A percentile compares a stretch with the other conserved stretches of the same genome.
Evolutionary conservation across 2,113 vertebrate species (phyloP).

Genomic region (Lathamus discolor): DNA sequence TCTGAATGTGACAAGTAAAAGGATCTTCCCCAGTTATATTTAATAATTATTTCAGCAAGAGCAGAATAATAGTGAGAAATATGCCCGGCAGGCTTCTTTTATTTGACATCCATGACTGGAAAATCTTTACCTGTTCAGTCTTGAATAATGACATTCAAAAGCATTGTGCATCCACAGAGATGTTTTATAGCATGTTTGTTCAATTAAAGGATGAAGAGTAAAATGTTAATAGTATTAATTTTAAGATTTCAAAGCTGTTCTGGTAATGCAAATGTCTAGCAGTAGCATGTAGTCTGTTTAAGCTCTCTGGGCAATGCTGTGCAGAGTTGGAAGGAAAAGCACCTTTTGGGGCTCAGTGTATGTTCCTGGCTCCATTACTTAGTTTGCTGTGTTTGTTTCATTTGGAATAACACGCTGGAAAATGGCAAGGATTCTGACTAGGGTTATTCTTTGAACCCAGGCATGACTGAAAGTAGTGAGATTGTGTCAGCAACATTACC

Average conservation of each 20-base stretch:
- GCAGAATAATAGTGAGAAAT: not conserved
- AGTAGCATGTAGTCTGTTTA: not conserved
- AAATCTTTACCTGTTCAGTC: not conserved
- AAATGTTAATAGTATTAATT: not conserved
- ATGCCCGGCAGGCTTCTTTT: not conserved
- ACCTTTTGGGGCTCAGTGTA: fast-evolving
- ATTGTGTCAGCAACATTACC: not conserved
- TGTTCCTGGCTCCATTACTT: not conserved
- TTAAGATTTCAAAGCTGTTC: not conserved
- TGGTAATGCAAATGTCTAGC: not conserved
- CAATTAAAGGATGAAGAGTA: not conserved
- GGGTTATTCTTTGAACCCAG: not conserved
- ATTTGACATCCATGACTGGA: not conserved
- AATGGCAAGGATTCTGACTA: not conserved
- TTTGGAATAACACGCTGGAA: not conserved
- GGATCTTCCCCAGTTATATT: not conserved
- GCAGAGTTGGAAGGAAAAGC: not conserved
- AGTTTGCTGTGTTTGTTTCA: not conserved
- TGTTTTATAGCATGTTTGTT: not conserved
- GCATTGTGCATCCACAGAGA: not conserved
- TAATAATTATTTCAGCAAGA: not conserved
- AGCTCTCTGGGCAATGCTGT: not conserved
- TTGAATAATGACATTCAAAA: slow-evolving; percentile 1
- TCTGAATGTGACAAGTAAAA: not conserved
- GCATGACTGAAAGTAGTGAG: not conserved